Percentiles rank a stretch among this genome's conserved stretches.
Conservation (phyloP, 1,140 invertebrate genomes). For the Lerema accius region DNA sequence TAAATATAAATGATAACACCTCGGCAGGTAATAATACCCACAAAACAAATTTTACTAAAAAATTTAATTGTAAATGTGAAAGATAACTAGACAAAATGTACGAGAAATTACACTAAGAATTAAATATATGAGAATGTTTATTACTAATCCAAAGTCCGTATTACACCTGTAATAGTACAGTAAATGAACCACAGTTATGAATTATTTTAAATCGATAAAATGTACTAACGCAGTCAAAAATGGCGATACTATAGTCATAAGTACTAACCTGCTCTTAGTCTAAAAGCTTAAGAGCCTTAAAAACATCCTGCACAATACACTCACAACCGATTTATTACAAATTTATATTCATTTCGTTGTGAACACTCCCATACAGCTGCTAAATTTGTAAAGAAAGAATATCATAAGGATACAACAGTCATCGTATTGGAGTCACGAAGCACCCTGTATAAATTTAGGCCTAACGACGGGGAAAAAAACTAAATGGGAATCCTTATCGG, state of each 20-base stretch:
- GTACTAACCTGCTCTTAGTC: constrained; percentile 49
- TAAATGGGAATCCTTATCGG: constrained; percentile 32
- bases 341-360: constrained; percentile 50
- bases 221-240: constrained; percentile 26
- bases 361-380: constrained; percentile 34
- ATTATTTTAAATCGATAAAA: constrained; percentile 17
- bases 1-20: not conserved
- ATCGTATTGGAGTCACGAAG: constrained; percentile 39
- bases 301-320: constrained; percentile 41
- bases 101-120: not conserved
- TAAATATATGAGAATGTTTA: constrained; percentile 17
- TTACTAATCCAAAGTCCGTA: constrained; percentile 39
- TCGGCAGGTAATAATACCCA: not conserved
- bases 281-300: constrained; percentile 31
- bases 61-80: constrained; percentile 8
- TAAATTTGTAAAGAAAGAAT: constrained; percentile 21
- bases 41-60: constrained; percentile 14
- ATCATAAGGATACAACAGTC: constrained; percentile 38
- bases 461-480: constrained; percentile 36
- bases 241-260: too few relatives aligned
- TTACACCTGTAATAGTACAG: constrained; percentile 48
- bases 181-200: constrained; percentile 15
- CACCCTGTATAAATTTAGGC: constrained; percentile 57
- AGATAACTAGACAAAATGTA: constrained; percentile 15
- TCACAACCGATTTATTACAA: constrained; percentile 50